These are phyloP conservation scores for Vireo altiloquus DNA, from an alignment of 2,113 vertebrate genomes.

Conservation along the genomic window DNA sequence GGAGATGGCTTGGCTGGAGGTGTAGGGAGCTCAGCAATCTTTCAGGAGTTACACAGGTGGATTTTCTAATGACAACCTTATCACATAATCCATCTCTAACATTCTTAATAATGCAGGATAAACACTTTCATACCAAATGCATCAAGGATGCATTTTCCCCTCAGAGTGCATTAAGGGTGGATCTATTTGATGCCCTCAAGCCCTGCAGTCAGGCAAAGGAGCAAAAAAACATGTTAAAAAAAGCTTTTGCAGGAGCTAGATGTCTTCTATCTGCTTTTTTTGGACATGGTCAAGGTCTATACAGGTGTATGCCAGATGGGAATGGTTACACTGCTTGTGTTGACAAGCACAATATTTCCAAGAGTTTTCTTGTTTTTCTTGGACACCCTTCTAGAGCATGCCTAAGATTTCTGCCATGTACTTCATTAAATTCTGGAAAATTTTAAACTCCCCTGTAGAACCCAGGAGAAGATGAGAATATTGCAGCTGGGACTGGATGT, in stretches of 20 bases:
- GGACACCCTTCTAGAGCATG: constrained; percentile 29
- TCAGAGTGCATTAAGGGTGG: background rate
- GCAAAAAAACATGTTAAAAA: background rate
- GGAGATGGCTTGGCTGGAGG: background rate
- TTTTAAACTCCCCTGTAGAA: background rate
- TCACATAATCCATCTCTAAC: background rate
- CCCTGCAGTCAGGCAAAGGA: background rate
- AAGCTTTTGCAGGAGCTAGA: background rate
- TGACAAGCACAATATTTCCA: constrained; percentile 37
- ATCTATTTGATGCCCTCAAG: background rate
- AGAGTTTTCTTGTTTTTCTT: constrained; percentile 43
- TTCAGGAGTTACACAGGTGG: background rate
- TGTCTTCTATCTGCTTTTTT: background rate
- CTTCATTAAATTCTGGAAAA: constrained; percentile 50
- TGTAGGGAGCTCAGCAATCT: background rate
- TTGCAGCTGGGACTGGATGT: background rate
- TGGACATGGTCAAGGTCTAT: constrained; percentile 1
- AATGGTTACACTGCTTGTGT: constrained; percentile 5
- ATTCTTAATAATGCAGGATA: background rate
- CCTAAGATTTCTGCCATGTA: constrained; percentile 30
- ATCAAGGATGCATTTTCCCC: background rate
- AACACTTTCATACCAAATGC: background rate
- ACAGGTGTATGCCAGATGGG: constrained; percentile 65
- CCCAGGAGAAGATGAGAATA: constrained; percentile 42
- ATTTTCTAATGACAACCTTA: background rate